These are phyloP conservation scores for Montipora sp. DNA, from an alignment of 64 coral and sea anemone species.

Conservation along the genomic window DNA sequence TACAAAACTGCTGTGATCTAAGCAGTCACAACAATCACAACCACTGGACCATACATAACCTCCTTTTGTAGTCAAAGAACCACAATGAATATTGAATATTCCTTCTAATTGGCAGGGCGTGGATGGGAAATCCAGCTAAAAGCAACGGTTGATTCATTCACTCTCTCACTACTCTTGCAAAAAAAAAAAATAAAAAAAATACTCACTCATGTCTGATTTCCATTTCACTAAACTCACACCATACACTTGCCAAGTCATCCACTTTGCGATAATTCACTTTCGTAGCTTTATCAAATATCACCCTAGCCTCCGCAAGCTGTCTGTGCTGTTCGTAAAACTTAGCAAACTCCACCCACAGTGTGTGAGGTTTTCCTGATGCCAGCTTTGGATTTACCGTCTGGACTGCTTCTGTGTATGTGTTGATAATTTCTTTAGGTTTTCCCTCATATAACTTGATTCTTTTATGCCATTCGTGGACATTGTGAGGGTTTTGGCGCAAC, in stretches of 20 bases:
- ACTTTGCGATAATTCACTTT: conserved; percentile 98
- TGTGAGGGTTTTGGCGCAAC: conserved; percentile 98
- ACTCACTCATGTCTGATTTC: conserved; percentile 99
- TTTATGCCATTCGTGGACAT: conserved; percentile 99
- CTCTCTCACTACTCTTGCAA: no score
- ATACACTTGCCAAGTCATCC: conserved; percentile 95
- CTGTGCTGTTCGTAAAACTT: conserved; percentile 98
- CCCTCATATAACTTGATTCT: conserved; percentile 96
- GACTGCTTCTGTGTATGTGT: conserved; percentile 97
- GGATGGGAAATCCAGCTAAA: no score
- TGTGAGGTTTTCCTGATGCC: conserved; percentile 97
- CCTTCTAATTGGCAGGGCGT: no score
- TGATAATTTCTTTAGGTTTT: conserved; percentile 98
- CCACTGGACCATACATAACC: no score
- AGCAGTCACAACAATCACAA: no score
- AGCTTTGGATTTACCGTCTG: conserved; percentile 95
- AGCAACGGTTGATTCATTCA: no score
- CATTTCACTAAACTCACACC: conserved; percentile 98
- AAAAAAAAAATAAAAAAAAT: no score
- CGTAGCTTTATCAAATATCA: conserved; percentile 98
- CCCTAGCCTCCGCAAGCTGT: conserved; percentile 85
- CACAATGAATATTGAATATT: no score
- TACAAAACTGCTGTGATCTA: no score
- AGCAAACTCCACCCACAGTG: conserved; percentile 97
- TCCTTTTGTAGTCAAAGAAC: no score